Base-by-base conservation (phyloP, 2,113 vertebrate species). In the Xiphophorus maculatus region DNA sequence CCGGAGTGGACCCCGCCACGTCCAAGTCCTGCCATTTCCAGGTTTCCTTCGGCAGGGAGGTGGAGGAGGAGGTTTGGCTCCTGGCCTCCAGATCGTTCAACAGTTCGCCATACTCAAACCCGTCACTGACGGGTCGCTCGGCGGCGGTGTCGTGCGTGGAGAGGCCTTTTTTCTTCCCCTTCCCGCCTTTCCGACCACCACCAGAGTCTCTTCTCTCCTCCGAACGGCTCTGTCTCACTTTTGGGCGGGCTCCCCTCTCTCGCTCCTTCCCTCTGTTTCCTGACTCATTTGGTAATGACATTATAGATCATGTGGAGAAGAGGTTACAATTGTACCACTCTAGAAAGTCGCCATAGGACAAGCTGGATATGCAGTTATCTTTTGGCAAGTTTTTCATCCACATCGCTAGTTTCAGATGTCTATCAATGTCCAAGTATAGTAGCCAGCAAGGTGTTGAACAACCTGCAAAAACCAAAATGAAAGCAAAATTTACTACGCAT, bases 231-330 rank as follows among this genome's bases (percentile, higher is more conserved):
- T 93, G 92, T 25, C 95, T 93, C 29, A 95, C 94, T 82, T 96
- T 96, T 6, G 95, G 95, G 17, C 95, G 92, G 5, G 95, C 94
- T 0, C 94, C 94, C 7, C 92, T 82, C 71, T 94, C 94, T 70
- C 91, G 73, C 58, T 93, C 91, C 66, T 93, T 93, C 22, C 91
- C 91, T 69, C 87, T 77, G 66, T 92, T 91, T 65, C 91, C 92
- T 1, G 87, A 74, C 61, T 94, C 93, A 29, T 92, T 91, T 19
- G 90, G 87, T 72, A 92, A 84, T 27, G 94, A 95, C 95, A 95
- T 95, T 61, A 42, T 76, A 40, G 76, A 84, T 77, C 71, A 82
- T 48, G 79, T 61, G 65, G 48, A 69, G 77, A 61, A 76, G 70
- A 40, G 7, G 37, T n/a, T 54, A 69, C 14, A 58, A 74, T 33